Evolutionary conservation across 2,113 vertebrate genomes (phyloP), one percentile per base, ranked within the genome.

Genomic region (Oenanthe melanoleuca): DNA sequence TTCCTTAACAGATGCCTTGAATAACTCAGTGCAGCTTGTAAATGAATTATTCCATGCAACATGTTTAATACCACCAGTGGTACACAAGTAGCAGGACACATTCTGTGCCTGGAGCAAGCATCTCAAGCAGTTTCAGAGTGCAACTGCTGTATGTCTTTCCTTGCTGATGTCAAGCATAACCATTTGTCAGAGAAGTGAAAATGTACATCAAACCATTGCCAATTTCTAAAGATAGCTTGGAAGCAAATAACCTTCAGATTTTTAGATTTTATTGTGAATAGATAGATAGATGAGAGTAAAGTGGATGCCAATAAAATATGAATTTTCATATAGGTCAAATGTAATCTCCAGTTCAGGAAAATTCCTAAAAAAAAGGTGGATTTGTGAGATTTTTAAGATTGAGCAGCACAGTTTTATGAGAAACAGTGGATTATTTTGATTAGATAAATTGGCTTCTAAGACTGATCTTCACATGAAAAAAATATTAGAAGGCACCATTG

Each of bases 351-450:
- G 9, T 5, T 55, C 23, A 71, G 40, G 15, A 67, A 80, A 87
- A 67, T 29, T 42, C 7, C 11, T 55, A 84, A 91, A 83, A 83
- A 55, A 74, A 1, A 8, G 19, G 18, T 37, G 31, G 37, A n/a
- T 71, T 60, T 67, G 21, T 6, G 9, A 89, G 29, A 53, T 74
- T 73, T 26, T 11, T 29, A 47, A 45, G 10, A 59, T 2, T 37
- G 20, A 71, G n/a, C 10, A 52, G 11, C 0, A 0, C 4, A 81
- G 14, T 20, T 37, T 5, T 49, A 9, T 63, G 33, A 8, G 21
- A 91, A 92, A 72, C 8, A 55, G 28, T 49, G 44, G 23, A 50
- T 50, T 2, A 70, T 53, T 82, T 72, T 53, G 5, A 38, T 72
- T 64, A 52, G 16, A 34, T 49, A 88, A 79, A 7, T 49, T 86